Percentiles rank a stretch among this genome's conserved stretches.
Evolutionary conservation across 2,113 vertebrate species (phyloP).

Genomic region (Lepus europaeus): DNA sequence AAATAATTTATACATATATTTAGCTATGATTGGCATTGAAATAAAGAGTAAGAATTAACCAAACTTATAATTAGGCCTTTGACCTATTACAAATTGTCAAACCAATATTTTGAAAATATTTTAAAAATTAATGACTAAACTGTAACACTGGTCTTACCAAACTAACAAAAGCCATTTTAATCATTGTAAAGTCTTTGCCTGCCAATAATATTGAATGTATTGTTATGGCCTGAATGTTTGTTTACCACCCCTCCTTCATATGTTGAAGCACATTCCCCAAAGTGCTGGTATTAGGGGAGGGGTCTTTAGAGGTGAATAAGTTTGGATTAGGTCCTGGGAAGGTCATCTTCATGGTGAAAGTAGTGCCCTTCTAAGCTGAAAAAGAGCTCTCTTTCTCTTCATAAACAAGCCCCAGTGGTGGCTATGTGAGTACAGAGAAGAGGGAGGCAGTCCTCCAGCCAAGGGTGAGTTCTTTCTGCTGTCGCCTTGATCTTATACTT

Average conservation of each 20-base stretch:
- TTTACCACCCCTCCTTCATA: accelerated
- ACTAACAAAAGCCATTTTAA: neutral
- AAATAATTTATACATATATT: neutral
- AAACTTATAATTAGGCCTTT: neutral
- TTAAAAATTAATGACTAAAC: neutral
- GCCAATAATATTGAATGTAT: neutral
- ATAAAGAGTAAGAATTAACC: neutral
- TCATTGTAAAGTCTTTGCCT: neutral
- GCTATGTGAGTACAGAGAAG: neutral
- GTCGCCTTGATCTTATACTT: neutral
- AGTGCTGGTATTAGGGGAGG: neutral
- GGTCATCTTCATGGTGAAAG: neutral
- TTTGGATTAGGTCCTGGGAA: neutral
- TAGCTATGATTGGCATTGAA: neutral
- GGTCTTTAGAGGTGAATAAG: neutral
- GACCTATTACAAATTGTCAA: neutral
- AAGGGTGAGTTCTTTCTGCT: neutral
- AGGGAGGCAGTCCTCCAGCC: too few relatives aligned
- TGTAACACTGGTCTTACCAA: neutral
- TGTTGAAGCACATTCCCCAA: neutral
- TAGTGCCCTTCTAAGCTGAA: neutral
- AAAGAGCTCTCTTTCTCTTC: neutral
- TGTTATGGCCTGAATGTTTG: neutral
- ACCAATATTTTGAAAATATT: neutral
- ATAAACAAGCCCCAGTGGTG: too few relatives aligned